Evolutionary conservation across 2,888 invertebrate genomes (phyloP), one percentile per base, ranked within the genome.

Genomic region (Andricus curvator): DNA sequence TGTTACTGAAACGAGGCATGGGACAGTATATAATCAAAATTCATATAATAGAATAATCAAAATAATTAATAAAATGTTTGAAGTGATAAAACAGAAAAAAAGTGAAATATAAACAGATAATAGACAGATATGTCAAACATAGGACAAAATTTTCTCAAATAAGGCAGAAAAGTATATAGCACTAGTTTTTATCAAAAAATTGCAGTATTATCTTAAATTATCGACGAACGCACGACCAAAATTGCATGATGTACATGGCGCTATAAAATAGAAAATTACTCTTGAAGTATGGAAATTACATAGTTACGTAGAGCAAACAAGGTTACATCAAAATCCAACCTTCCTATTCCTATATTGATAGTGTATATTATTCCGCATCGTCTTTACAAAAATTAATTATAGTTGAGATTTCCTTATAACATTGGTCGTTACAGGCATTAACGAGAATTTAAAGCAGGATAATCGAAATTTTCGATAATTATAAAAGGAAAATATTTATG

Each of bases 211-310:
- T 51, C 8, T 20, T 1, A 6, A 20, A n/a, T 17, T n/a, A 44
- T 44, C 44, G 8, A 1, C 3, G 20, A 51, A 51, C 9, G 51
- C n/a, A n/a, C 8, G 9, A n/a, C 2, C 2, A 51, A 51, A 6
- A 51, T n/a, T 51, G 8, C 9, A n/a, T 51, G 20, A n/a, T 51
- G 51, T n/a, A 51, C 20, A n/a, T 51, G 6, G n/a, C 20, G 8
- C 51, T n/a, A 51, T 51, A n/a, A 51, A n/a, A n/a, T n/a, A 8
- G 51, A n/a, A 51, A 51, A 51, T 51, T 51, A 51, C 20, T 51
- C 51, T n/a, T 51, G 51, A 51, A 51, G 51, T 51, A n/a, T n/a
- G 51, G 51, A 56, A 56, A 56, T 56, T 56, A n/a, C 56, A 56
- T 56, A 56, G 56, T n/a, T 56, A 56, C 56, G 56, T 1, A 9